These are phyloP conservation scores for Pissodes strobi DNA, from an alignment of 1,140 invertebrate genomes.

Conservation along the genomic window DNA sequence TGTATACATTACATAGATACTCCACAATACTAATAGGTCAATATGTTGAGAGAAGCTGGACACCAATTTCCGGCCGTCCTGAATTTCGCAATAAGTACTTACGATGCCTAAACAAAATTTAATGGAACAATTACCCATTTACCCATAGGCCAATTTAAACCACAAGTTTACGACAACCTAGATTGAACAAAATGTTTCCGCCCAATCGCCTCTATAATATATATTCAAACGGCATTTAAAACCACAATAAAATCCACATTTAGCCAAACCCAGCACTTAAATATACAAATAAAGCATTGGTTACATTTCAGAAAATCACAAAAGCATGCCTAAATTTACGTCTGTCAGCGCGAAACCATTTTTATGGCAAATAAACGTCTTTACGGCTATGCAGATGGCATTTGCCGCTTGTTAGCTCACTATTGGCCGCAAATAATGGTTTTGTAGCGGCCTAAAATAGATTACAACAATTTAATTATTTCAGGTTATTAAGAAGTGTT, in stretches of 20 bases:
- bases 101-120: too few relatives aligned
- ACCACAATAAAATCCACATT: constrained; percentile 15
- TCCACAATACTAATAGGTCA: too few relatives aligned
- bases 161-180: too few relatives aligned
- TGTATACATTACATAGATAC: too few relatives aligned
- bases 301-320: constrained; percentile 21
- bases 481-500: background rate
- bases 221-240: background rate
- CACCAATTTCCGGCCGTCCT: too few relatives aligned
- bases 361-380: constrained; percentile 29
- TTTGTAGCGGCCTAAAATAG: constrained; percentile 17
- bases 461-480: constrained; percentile 8
- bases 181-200: too few relatives aligned
- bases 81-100: too few relatives aligned
- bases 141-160: too few relatives aligned
- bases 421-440: constrained; percentile 25
- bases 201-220: background rate
- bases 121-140: too few relatives aligned
- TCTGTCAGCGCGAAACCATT: constrained; percentile 20
- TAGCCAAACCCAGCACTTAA: constrained; percentile 4
- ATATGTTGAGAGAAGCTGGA: too few relatives aligned
- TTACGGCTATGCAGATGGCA: constrained; percentile 12
- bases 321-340: constrained; percentile 27
- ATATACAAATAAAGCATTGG: constrained; percentile 1
- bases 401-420: constrained; percentile 21